Evolutionary conservation across 2,888 invertebrate species (phyloP).

Genomic region (Yponomeuta sedellus): DNA sequence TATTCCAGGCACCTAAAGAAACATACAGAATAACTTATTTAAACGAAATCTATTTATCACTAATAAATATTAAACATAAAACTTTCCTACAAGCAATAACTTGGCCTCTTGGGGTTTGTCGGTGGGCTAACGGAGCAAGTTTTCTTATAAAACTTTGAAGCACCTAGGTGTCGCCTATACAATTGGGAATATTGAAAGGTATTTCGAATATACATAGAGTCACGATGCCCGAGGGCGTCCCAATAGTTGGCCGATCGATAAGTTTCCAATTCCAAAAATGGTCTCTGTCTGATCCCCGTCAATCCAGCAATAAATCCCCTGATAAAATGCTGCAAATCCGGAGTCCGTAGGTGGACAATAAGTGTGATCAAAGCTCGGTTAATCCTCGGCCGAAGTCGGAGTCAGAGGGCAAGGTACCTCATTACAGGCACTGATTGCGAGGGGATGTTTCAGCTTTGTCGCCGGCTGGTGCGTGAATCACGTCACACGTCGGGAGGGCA

Average conservation of each 20-base stretch:
- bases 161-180: neutral
- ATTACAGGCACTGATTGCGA: conserved; percentile 5
- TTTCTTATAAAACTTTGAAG: conserved; percentile 14
- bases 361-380: conserved; percentile 1
- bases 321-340: neutral
- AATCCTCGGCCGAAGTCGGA: neutral
- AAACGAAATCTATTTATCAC: neutral
- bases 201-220: neutral
- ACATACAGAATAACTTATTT: too few species aligned
- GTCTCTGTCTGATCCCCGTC: neutral
- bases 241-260: neutral
- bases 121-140: conserved; percentile 3
- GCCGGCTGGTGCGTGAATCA: conserved; percentile 1
- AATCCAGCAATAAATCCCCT: neutral
- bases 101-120: neutral
- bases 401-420: conserved; percentile 2
- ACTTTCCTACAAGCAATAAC: neutral
- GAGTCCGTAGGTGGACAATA: neutral
- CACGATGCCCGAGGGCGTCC: neutral
- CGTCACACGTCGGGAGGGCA: conserved; percentile 3
- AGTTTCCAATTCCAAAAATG: neutral
- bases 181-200: neutral
- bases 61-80: neutral
- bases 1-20: neutral
- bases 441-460: conserved; percentile 8